Conservation (phyloP, 2,888 invertebrate genomes). For the Cotesia congregata region DNA sequence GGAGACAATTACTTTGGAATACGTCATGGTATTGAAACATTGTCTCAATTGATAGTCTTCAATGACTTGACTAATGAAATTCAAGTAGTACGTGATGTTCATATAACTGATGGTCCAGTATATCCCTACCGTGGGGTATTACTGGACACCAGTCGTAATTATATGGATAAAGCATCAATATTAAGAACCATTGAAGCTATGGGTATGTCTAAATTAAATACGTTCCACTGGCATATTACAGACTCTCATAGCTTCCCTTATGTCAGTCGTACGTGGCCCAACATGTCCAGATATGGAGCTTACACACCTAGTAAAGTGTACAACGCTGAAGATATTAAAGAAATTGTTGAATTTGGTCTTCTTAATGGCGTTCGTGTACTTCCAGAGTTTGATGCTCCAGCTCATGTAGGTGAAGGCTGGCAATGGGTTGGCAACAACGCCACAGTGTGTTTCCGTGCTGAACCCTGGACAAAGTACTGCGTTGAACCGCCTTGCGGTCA, state of each 20-base stretch:
- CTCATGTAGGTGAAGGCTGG: conserved; percentile 91
- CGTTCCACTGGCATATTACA: conserved; percentile 95
- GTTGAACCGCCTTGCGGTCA: conserved; percentile 91
- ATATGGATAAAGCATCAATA: conserved; percentile 79
- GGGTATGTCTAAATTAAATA: conserved; percentile 91
- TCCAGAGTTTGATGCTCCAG: conserved; percentile 94
- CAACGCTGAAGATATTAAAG: conserved; percentile 67
- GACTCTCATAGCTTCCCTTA: conserved; percentile 96
- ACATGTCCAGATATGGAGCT: conserved; percentile 83
- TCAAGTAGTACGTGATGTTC: conserved; percentile 76
- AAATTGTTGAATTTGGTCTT: conserved; percentile 78
- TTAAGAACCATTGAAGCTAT: conserved; percentile 88
- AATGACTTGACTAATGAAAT: conserved; percentile 77
- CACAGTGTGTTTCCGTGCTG: conserved; percentile 72
- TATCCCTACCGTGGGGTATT: conserved; percentile 91
- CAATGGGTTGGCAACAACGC: conserved; percentile 72
- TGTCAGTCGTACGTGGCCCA: conserved; percentile 80
- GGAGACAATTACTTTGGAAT: conserved; percentile 78
- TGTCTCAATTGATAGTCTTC: conserved; percentile 78
- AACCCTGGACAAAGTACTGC: conserved; percentile 80
- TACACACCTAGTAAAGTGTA: conserved; percentile 81
- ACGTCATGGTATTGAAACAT: conserved; percentile 78
- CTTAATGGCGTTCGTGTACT: conserved; percentile 87
- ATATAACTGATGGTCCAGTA: conserved; percentile 82
- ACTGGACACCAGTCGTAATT: conserved; percentile 93